phyloP scores from a whole-genome alignment of 2,888 invertebrate species.

The Pogonocherus hispidulus region DNA sequence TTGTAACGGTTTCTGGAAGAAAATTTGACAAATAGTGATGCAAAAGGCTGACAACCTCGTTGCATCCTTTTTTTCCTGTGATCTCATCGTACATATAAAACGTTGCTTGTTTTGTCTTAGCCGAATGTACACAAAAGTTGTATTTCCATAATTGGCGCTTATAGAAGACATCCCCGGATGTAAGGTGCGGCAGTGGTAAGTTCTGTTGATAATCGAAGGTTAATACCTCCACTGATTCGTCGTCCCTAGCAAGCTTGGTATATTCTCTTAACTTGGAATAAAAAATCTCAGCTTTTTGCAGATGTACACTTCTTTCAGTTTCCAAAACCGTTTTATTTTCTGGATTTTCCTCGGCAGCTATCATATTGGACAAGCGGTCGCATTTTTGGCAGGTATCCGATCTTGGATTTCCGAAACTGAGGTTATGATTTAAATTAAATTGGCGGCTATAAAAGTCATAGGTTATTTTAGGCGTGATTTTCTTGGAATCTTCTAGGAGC shows the following conservation, averaged over 20 bases:
- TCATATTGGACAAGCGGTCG: constrained; percentile 15
- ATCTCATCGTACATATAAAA: constrained; percentile 20
- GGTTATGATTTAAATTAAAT: constrained; percentile 29
- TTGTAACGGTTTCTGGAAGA: constrained; percentile 25
- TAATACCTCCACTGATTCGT: not conserved
- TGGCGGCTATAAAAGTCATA: constrained; percentile 34
- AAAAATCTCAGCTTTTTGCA: not conserved
- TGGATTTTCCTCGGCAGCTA: constrained; percentile 15
- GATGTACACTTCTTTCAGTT: not conserved
- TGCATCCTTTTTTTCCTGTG: constrained; percentile 27
- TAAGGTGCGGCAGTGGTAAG: not conserved
- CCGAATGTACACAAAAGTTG: constrained; percentile 12
- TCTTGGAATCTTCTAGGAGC: not conserved
- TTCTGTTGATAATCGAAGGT: not conserved
- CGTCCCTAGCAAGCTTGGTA: not conserved
- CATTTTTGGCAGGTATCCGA: constrained; percentile 36
- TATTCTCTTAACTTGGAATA: not conserved
- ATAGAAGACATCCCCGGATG: not conserved
- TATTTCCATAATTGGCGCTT: not conserved
- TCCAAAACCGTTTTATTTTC: constrained; percentile 15
- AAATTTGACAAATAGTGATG: constrained; percentile 27
- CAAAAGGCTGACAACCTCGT: constrained; percentile 27
- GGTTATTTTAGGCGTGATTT: constrained; percentile 28
- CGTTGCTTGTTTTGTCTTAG: constrained; percentile 16
- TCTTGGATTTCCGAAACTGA: constrained; percentile 29